Conservation (phyloP, 2,113 vertebrate genomes). For the Nymphicus hollandicus region DNA sequence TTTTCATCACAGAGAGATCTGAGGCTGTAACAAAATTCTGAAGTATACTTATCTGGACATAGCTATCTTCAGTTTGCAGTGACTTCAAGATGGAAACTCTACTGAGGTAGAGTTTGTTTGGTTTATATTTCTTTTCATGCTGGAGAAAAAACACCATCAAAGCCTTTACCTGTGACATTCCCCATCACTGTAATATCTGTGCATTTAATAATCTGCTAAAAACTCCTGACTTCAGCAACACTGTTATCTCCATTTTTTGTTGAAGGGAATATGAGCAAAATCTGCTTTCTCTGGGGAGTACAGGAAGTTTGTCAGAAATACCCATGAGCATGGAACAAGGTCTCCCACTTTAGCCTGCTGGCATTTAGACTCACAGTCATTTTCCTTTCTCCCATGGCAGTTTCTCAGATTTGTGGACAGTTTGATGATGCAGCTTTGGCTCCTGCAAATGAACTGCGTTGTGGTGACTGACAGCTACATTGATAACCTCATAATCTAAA, state of each 20-base stretch:
- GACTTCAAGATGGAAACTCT: background rate
- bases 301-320: background rate
- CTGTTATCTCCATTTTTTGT: background rate
- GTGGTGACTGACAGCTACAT: background rate
- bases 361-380: background rate
- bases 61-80: background rate
- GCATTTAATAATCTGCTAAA: background rate
- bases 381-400: background rate
- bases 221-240: background rate
- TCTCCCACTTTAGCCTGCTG: background rate
- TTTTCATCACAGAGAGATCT: background rate
- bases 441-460: background rate
- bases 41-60: background rate
- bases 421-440: background rate
- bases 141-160: background rate
- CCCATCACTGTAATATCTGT: background rate
- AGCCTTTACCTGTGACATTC: background rate
- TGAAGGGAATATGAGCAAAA: background rate
- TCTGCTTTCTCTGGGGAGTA: background rate
- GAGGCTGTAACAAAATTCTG: background rate
- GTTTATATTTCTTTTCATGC: background rate
- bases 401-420: background rate
- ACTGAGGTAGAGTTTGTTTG: background rate
- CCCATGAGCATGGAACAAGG: background rate
- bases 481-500: background rate